These are phyloP conservation scores for Molorchus minor DNA, from an alignment of 2,888 invertebrate species.

Conservation along the genomic window DNA sequence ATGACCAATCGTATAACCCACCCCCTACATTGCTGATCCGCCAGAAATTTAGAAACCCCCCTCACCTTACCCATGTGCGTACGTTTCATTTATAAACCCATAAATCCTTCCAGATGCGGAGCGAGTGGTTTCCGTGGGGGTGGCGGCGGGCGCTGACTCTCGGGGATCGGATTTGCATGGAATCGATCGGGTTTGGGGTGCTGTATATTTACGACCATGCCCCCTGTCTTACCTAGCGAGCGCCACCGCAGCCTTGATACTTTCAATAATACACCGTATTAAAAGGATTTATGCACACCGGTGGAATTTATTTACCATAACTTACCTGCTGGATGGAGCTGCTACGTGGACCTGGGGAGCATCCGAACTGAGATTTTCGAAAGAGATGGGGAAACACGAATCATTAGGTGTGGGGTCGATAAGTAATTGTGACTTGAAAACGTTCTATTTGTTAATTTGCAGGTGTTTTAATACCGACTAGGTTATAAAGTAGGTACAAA, in stretches of 20 bases:
- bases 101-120: constrained; percentile 42
- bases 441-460: too few relatives aligned
- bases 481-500: too few relatives aligned
- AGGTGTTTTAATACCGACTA: too few relatives aligned
- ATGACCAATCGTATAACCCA: too few relatives aligned
- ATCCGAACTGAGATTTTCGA: not conserved
- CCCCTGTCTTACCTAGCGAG: constrained; percentile 27
- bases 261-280: constrained; percentile 44
- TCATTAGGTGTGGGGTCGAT: too few relatives aligned
- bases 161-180: constrained; percentile 43
- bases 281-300: constrained; percentile 43
- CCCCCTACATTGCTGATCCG: too few relatives aligned
- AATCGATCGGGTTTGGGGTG: constrained; percentile 44
- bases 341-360: not conserved
- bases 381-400: too few relatives aligned
- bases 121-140: not conserved
- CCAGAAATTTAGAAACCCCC: not conserved
- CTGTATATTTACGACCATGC: constrained; percentile 38
- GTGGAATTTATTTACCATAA: constrained; percentile 41
- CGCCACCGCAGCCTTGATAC: constrained; percentile 35
- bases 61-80: constrained; percentile 33
- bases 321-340: constrained; percentile 17
- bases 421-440: too few relatives aligned
- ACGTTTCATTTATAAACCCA: constrained; percentile 44
- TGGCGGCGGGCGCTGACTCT: constrained; percentile 34